Conservation (phyloP, 35 echinoderm and acorn worm genomes). For the Lytechinus pictus region DNA sequence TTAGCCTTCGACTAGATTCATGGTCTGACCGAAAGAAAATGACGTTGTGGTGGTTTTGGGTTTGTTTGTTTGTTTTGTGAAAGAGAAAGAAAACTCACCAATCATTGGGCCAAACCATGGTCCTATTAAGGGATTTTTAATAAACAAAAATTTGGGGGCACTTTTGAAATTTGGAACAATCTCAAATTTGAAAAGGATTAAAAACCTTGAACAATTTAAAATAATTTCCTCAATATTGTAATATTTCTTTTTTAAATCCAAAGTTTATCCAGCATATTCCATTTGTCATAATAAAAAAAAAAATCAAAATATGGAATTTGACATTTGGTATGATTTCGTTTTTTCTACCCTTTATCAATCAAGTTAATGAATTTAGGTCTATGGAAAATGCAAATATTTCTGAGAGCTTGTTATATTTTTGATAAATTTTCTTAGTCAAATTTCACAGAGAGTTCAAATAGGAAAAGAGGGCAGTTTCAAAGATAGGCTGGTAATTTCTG, state of each 20-base stretch:
- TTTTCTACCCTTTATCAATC: no score
- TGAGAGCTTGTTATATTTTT: no score
- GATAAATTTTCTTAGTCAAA: neutral
- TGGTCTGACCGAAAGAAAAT: constrained; percentile 36
- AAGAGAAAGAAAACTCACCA: constrained; percentile 24
- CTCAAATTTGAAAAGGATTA: neutral
- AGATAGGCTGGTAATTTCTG: neutral
- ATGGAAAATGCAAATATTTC: no score
- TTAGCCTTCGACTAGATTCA: constrained; percentile 29
- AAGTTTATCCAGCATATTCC: neutral
- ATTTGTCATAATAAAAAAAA: neutral
- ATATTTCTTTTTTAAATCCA: neutral
- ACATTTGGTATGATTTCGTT: neutral
- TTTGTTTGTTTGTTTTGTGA: constrained; percentile 22
- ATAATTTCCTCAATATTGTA: no score
- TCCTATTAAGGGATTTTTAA: neutral
- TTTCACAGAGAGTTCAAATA: neutral
- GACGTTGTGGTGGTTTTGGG: neutral
- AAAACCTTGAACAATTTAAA: no score
- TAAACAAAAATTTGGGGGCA: neutral
- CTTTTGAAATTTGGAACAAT: neutral
- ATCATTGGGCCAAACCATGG: constrained; percentile 1
- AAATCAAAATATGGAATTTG: neutral
- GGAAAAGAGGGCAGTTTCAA: neutral
- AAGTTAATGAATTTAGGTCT: no score